These are phyloP conservation scores for Cyphomyrus discorhynchus DNA, from an alignment of 2,113 vertebrate species.

Conservation along the genomic window DNA sequence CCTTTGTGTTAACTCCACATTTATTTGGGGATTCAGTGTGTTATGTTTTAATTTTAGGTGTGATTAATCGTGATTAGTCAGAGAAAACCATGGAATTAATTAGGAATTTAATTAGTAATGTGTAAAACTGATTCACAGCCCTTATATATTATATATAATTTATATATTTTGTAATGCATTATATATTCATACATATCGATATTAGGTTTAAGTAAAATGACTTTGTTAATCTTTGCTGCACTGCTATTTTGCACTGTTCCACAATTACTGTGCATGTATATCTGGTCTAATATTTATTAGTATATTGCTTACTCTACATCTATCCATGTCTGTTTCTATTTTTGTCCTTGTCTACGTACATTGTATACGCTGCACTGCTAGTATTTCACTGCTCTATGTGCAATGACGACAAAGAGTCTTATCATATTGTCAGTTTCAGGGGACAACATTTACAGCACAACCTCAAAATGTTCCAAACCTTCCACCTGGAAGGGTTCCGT, in stretches of 20 bases:
- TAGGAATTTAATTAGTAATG: background rate
- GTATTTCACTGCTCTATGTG: background rate
- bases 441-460: background rate
- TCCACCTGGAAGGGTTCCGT: background rate
- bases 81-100: background rate
- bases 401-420: background rate
- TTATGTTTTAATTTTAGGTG: background rate
- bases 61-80: background rate
- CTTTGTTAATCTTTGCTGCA: background rate
- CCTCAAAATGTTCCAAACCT: background rate
- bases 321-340: background rate
- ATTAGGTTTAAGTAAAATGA: background rate
- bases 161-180: background rate
- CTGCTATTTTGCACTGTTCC: background rate
- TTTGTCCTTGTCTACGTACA: background rate
- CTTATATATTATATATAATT: too few relatives aligned
- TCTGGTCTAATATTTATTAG: background rate
- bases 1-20: background rate
- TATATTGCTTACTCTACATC: background rate
- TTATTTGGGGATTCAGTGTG: background rate
- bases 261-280: background rate
- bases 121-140: background rate
- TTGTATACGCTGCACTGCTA: background rate
- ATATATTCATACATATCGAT: background rate
- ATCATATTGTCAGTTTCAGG: background rate